phyloP scores from a whole-genome alignment of 2,888 invertebrate genomes.

The Bombyx huttoni region DNA sequence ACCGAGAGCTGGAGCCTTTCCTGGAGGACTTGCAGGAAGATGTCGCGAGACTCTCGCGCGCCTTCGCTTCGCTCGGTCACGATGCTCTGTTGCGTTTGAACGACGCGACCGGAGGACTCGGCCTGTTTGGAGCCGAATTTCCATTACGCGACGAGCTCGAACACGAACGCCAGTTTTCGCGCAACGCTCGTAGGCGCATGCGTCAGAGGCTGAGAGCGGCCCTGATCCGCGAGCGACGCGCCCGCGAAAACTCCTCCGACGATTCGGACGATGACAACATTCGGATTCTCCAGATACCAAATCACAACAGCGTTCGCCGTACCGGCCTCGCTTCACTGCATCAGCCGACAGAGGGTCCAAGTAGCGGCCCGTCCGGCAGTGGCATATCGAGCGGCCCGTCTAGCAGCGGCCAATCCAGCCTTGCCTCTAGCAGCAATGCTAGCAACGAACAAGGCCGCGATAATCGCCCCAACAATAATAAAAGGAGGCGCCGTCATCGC shows the following conservation, averaged over 20 bases:
- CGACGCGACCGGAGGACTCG: constrained; percentile 1
- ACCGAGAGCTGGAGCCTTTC: constrained; percentile 36
- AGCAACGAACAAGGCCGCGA: not conserved
- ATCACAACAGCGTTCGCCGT: constrained; percentile 4
- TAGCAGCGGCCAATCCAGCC: constrained; percentile 4
- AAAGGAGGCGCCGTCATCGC: not conserved
- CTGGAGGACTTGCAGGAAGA: constrained; percentile 47
- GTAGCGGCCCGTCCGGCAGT: constrained; percentile 18
- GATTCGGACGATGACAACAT: constrained; percentile 8
- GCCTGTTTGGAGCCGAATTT: constrained; percentile 5
- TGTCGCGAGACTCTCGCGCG: constrained; percentile 43
- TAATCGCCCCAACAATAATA: not conserved
- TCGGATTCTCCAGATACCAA: constrained; percentile 16
- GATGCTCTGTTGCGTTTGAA: constrained; percentile 22
- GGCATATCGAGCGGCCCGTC: not conserved
- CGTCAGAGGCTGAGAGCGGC: constrained; percentile 40
- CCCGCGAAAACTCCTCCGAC: constrained; percentile 6
- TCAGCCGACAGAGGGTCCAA: constrained; percentile 2
- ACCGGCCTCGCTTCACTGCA: not conserved
- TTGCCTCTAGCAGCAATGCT: not conserved
- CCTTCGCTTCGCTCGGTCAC: constrained; percentile 44
- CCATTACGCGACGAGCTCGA: constrained; percentile 10
- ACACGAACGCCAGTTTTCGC: constrained; percentile 22
- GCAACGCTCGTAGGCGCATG: constrained; percentile 50
- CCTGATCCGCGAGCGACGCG: constrained; percentile 23